Base-by-base conservation (phyloP, 2,797 vertebrate genomes). In the Sternotherus odoratus region DNA sequence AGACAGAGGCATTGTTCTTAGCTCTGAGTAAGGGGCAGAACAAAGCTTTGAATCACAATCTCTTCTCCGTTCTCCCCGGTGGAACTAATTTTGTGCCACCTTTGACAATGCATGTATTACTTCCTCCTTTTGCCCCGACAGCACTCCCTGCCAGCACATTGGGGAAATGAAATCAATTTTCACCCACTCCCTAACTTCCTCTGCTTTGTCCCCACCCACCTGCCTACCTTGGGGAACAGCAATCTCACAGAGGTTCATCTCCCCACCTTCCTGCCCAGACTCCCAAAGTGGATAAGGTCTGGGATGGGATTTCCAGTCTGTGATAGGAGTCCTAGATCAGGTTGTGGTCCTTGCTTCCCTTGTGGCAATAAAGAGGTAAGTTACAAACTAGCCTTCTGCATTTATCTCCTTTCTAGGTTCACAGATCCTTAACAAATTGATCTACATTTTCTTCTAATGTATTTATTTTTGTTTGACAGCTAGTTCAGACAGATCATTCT, bases 1-100 rank as follows among this genome's bases (percentile, higher is more conserved):
- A 89, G 75, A 75, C 3, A 82, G 85, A 83, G 33, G n/a, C 19
- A 23, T 79, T 92, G 92, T 82, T 66, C 39, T 54, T 57, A 79
- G 4, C 3, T 91, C 30, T 94, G 72, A 46, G 36, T 87, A 21
- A 19, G 83, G 86, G 19, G 4, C 43, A 82, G 3, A 77, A 30
- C 12, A 77, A 83, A 63, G 50, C 28, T 77, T n/a, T 60, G 57
- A 89, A 39, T 91, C 51, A n/a, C 17, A 13, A 63, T 79, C 53
- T 16, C 46, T 39, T 63, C n/a, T 12, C 3, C 84, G 9, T n/a
- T 84, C 86, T 63, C 15, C 8, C 39, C 39, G 12, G 54, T 77
- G 28, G 51, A 93, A 91, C 77, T 15, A 81, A 33, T 66, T 43
- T 3, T 87, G 6, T 56, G 7, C 8, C 53, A 1, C 19, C n/a